Percentiles rank a stretch among this genome's conserved stretches.
These are phyloP conservation scores for Formica aserva DNA, from an alignment of 2,888 invertebrate genomes.

Conservation along the genomic window DNA sequence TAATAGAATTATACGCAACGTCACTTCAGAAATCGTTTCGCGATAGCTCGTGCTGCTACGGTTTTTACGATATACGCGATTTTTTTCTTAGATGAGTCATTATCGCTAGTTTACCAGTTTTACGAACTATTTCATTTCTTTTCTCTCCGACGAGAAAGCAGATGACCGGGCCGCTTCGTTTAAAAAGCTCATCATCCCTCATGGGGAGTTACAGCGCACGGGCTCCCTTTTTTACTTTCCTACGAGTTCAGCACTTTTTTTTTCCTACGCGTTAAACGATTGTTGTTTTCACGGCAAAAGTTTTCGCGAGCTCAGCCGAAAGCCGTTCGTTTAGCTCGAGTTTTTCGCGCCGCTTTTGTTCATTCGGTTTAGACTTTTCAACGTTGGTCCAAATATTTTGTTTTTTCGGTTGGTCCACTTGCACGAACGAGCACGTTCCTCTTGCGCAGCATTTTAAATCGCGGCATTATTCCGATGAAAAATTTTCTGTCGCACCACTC, in stretches of 20 bases:
- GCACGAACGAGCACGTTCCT: neutral
- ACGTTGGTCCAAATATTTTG: conserved; percentile 37
- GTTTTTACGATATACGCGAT: conserved; percentile 6
- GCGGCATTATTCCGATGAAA: neutral
- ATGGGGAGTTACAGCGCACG: conserved; percentile 18
- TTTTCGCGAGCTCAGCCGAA: conserved; percentile 51
- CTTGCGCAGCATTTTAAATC: conserved; percentile 17
- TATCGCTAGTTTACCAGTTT: conserved; percentile 22
- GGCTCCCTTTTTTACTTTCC: conserved; percentile 21
- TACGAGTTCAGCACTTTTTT: conserved; percentile 55
- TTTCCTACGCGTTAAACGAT: conserved; percentile 52
- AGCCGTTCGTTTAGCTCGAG: conserved; percentile 44
- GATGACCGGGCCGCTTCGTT: conserved; percentile 21
- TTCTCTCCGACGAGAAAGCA: neutral
- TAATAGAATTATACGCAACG: neutral
- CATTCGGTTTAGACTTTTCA: conserved; percentile 47
- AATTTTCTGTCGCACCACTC: neutral
- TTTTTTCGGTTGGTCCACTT: conserved; percentile 16
- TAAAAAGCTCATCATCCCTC: conserved; percentile 52
- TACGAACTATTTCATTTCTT: conserved; percentile 40
- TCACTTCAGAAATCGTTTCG: conserved; percentile 16
- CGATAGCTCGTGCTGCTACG: neutral
- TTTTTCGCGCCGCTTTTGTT: conserved; percentile 45
- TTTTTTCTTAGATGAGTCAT: neutral
- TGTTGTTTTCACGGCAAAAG: conserved; percentile 55